phyloP scores from a whole-genome alignment of 2,888 invertebrate genomes.

The Macroteleia sp. region DNA sequence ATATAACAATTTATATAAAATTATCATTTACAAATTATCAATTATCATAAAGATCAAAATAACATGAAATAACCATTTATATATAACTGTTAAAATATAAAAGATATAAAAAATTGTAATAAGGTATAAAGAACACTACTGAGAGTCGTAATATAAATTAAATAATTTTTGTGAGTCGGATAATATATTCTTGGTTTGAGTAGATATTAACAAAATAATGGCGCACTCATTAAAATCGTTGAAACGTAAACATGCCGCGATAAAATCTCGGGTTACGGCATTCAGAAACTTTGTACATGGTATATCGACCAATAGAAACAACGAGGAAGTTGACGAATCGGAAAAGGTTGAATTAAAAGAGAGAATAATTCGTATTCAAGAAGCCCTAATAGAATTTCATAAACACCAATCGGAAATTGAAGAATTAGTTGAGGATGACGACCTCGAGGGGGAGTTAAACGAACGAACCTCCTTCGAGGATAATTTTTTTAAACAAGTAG shows the following conservation, averaged over 20 bases:
- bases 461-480: neutral
- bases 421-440: neutral
- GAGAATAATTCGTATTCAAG: neutral
- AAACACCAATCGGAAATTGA: neutral
- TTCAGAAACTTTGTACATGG: neutral
- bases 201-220: neutral
- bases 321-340: neutral
- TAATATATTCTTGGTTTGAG: too few species aligned
- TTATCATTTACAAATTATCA: neutral
- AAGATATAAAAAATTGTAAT: neutral
- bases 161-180: too few species aligned
- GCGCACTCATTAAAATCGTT: neutral
- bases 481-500: neutral
- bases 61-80: too few species aligned
- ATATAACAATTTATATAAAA: neutral
- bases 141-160: too few species aligned
- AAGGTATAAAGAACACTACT: neutral
- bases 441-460: neutral
- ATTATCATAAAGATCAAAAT: neutral
- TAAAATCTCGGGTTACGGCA: neutral
- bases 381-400: neutral
- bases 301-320: neutral
- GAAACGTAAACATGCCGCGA: neutral
- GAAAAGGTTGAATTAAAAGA: neutral
- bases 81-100: too few species aligned